Evolutionary conservation across 1,140 invertebrate species (phyloP).

Genomic region (Leptonema lineaticorne): DNA sequence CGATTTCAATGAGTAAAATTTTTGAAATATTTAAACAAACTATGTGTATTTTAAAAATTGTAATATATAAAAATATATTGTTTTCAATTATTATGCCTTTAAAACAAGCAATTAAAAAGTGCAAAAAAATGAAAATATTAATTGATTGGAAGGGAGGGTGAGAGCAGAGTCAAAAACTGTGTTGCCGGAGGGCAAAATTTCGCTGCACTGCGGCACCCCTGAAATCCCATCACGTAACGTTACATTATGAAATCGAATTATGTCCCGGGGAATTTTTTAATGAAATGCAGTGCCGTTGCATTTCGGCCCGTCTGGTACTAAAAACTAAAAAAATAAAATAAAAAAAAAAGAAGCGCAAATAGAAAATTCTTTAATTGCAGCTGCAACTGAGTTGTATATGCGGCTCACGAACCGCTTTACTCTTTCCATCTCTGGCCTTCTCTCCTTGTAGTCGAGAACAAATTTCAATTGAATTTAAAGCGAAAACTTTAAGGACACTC

Average conservation of each 20-base stretch:
- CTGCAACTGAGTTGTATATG: not conserved
- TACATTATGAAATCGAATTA: slow-evolving; percentile 17
- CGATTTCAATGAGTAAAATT: no score
- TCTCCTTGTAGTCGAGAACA: no score
- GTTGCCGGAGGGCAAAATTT: not conserved
- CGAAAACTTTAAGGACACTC: slow-evolving; percentile 11
- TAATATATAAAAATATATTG: no score
- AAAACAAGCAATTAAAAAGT: no score
- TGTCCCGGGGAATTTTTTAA: not conserved
- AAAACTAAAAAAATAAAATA: not conserved
- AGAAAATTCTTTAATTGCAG: slow-evolving; percentile 12
- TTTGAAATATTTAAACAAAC: no score
- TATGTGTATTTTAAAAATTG: no score
- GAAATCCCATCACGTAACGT: not conserved
- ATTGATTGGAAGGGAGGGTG: no score
- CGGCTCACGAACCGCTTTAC: not conserved
- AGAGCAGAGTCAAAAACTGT: no score
- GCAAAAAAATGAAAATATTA: no score
- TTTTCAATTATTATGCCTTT: no score
- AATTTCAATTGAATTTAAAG: slow-evolving; percentile 7
- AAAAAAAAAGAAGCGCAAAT: not conserved
- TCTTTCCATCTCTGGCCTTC: not conserved
- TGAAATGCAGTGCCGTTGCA: not conserved
- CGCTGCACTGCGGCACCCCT: not conserved
- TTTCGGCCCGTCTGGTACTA: no score